These are phyloP conservation scores for Gobio gobio DNA, from an alignment of 2,113 vertebrate species.

Conservation along the genomic window DNA sequence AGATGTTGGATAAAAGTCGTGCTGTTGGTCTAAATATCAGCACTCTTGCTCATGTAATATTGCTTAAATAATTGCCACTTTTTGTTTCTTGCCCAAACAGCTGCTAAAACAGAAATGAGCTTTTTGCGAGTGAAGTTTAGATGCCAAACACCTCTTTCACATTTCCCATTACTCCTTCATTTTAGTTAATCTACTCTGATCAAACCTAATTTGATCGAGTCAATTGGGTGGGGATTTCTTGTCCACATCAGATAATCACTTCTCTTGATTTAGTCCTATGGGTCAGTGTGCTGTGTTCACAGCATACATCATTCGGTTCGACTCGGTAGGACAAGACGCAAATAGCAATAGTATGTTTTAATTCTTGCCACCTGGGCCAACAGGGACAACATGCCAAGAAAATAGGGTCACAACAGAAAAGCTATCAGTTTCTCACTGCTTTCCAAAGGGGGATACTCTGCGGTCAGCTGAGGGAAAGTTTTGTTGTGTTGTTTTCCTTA, in stretches of 20 bases:
- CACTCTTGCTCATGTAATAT: not conserved
- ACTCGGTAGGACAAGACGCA: conserved; percentile 21
- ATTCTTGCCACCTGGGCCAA: not conserved
- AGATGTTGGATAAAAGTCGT: not conserved
- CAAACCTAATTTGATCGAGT: conserved; percentile 56
- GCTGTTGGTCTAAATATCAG: not conserved
- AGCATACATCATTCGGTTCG: conserved; percentile 37
- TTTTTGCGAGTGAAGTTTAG: conserved; percentile 38
- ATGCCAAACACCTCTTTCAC: conserved; percentile 30
- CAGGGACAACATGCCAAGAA: conserved; percentile 8
- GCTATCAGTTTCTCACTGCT: not conserved
- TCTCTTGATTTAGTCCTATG: conserved; percentile 48
- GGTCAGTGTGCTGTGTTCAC: conserved; percentile 23
- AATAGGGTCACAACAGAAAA: not conserved
- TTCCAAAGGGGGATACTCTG: not conserved
- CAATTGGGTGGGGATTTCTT: conserved; percentile 58
- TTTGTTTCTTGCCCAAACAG: not conserved
- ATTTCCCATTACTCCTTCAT: conserved; percentile 38
- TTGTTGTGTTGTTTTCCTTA: not conserved
- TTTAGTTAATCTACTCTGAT: conserved; percentile 51
- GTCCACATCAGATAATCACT: conserved; percentile 56
- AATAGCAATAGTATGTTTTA: conserved; percentile 37
- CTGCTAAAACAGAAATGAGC: conserved; percentile 7
- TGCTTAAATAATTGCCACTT: not conserved
- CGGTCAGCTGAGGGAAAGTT: not conserved